These are phyloP conservation scores for Ptiloglossa arizonensis DNA, from an alignment of 1,140 invertebrate genomes.

Conservation along the genomic window DNA sequence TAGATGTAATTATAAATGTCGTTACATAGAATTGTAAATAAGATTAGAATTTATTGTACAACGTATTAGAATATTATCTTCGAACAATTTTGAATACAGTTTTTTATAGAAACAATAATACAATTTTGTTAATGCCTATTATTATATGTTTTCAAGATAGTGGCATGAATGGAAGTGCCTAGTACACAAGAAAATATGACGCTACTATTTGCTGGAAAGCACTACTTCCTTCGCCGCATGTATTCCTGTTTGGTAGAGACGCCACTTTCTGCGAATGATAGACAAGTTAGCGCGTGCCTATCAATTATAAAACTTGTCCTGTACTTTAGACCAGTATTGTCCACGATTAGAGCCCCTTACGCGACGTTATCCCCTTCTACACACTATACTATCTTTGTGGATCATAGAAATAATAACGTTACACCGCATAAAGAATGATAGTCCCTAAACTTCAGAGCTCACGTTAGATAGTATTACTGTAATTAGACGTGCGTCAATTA, in stretches of 20 bases:
- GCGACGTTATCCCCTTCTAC: too few species aligned
- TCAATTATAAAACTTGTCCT: constrained; percentile 16
- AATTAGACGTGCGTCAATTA: not conserved
- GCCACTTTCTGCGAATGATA: constrained; percentile 37
- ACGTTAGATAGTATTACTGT: too few species aligned
- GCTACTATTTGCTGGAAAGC: not conserved
- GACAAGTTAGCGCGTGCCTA: constrained; percentile 24
- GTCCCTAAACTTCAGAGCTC: too few species aligned
- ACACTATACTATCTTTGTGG: too few species aligned
- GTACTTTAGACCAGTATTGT: too few species aligned
- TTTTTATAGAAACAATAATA: not conserved
- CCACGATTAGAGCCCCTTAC: too few species aligned
- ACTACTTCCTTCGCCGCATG: not conserved
- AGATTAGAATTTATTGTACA: not conserved
- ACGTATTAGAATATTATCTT: not conserved
- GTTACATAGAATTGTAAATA: not conserved
- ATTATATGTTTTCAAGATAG: not conserved
- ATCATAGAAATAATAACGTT: too few species aligned
- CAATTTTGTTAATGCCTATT: not conserved
- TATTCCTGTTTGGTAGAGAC: constrained; percentile 16
- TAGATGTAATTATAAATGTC: too few species aligned
- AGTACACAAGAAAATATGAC: not conserved
- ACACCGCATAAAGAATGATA: too few species aligned
- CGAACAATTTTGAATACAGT: not conserved
- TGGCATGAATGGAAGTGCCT: not conserved